These are phyloP conservation scores for Callaeas wilsoni DNA, from an alignment of 2,113 vertebrate species.

Conservation along the genomic window DNA sequence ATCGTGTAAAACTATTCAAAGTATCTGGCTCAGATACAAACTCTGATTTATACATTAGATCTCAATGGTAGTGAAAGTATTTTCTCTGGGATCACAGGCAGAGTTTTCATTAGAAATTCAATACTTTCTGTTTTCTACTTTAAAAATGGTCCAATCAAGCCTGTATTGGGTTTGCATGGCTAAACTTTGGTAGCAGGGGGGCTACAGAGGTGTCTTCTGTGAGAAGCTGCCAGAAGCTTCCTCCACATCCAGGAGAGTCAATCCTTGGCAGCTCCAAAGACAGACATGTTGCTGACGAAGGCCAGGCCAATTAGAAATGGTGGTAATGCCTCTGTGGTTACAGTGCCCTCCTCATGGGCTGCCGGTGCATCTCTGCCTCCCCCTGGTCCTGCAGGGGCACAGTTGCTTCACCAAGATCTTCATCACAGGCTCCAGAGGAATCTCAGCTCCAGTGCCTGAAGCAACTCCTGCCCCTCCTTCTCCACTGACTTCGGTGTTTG, in stretches of 20 bases:
- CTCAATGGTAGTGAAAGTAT: neutral
- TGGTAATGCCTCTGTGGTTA: neutral
- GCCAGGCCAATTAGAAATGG: neutral
- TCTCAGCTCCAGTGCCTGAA: neutral
- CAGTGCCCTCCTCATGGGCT: neutral
- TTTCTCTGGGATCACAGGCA: neutral
- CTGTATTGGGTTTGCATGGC: neutral
- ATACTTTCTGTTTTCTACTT: neutral
- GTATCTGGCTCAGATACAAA: neutral
- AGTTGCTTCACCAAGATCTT: neutral
- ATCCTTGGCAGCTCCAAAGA: neutral
- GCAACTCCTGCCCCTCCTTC: neutral
- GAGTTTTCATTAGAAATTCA: neutral
- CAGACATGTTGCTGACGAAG: rapidly evolving
- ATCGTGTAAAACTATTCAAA: neutral
- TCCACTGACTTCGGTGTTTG: rapidly evolving
- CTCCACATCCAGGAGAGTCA: neutral
- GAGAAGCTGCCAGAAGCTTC: neutral
- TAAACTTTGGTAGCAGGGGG: neutral
- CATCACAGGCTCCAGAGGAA: neutral
- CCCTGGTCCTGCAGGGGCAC: neutral
- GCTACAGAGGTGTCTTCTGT: neutral
- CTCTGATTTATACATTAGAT: neutral
- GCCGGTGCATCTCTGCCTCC: neutral
- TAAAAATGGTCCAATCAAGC: neutral